Conservation (phyloP, 2,797 vertebrate genomes). For the Masticophis lateralis region DNA sequence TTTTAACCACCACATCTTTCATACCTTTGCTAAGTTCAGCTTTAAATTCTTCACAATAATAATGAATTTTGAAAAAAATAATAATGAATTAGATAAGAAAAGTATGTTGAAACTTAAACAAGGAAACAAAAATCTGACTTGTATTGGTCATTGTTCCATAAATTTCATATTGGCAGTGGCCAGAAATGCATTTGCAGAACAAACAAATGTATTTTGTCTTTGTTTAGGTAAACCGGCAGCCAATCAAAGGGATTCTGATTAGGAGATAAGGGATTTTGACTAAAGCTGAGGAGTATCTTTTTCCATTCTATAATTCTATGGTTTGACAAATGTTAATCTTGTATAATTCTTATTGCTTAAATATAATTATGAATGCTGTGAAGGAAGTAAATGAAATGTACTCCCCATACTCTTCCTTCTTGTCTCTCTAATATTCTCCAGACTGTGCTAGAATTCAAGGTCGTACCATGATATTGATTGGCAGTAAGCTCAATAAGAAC, state of each 20-base stretch:
- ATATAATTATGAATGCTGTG: neutral
- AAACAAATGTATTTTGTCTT: neutral
- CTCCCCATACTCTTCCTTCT: neutral
- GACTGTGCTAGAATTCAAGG: neutral
- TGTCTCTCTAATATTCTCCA: neutral
- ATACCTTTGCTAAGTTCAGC: neutral
- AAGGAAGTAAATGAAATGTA: neutral
- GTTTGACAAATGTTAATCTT: neutral
- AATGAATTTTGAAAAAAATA: neutral
- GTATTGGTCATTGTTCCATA: neutral
- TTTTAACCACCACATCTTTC: neutral
- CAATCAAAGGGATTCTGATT: neutral
- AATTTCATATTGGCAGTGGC: neutral
- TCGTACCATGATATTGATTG: conserved; percentile 6
- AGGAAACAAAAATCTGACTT: neutral
- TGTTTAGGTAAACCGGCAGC: neutral
- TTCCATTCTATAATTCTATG: neutral
- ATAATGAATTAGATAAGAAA: neutral
- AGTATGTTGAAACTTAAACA: neutral
- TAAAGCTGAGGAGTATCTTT: neutral
- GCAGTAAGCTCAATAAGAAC: neutral
- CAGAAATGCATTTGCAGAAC: neutral
- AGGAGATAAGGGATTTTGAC: neutral
- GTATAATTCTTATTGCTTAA: neutral
- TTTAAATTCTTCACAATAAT: neutral